Evolutionary conservation across 2,113 vertebrate genomes (phyloP).

Genomic region (Seriola aureovittata): DNA sequence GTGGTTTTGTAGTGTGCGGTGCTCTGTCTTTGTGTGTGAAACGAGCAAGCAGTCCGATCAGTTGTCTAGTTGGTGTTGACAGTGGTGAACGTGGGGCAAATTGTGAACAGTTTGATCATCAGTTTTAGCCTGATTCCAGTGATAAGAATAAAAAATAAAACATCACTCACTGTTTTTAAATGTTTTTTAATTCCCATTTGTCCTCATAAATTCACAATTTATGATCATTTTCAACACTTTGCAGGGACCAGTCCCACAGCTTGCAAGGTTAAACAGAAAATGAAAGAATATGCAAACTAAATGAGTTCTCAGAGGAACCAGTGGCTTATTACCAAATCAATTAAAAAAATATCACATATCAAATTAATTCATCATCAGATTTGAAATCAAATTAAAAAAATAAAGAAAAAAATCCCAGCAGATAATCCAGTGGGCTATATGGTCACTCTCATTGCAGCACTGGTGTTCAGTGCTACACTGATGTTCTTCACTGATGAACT

Average conservation of each 20-base stretch:
- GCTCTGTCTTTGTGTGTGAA: neutral
- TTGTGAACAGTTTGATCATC: neutral
- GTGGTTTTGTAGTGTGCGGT: neutral
- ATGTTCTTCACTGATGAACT: constrained; percentile 26
- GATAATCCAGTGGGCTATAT: neutral
- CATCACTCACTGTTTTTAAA: neutral
- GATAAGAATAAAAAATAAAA: neutral
- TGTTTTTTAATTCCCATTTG: neutral
- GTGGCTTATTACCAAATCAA: constrained; percentile 36
- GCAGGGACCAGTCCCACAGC: neutral
- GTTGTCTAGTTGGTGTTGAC: neutral
- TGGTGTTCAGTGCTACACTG: neutral
- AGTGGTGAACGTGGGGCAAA: neutral
- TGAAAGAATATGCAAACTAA: constrained; percentile 12
- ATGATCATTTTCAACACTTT: neutral
- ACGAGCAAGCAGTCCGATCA: neutral
- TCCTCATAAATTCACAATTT: neutral
- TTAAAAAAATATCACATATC: constrained; percentile 35
- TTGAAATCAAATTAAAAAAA: neutral
- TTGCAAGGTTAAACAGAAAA: constrained; percentile 29
- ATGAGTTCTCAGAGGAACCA: constrained; percentile 34
- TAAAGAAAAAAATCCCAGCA: neutral
- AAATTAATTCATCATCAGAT: constrained; percentile 27
- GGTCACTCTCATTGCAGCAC: neutral
- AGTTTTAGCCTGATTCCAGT: neutral